These are phyloP conservation scores for Pygoscelis antarcticus DNA, from an alignment of 2,113 vertebrate genomes.

Conservation along the genomic window DNA sequence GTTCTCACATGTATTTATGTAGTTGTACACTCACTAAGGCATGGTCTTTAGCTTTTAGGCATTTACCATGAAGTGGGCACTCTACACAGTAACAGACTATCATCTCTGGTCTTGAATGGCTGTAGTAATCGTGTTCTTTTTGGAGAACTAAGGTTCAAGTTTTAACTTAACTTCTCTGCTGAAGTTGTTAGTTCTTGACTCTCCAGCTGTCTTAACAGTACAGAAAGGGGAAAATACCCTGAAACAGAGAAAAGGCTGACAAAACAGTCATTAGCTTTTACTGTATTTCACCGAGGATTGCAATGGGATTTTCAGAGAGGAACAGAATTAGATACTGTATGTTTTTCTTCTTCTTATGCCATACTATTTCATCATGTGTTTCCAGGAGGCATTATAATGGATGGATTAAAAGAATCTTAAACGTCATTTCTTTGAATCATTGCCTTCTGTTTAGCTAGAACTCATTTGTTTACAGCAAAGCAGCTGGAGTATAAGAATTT, in stretches of 20 bases:
- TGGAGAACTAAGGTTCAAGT: not conserved
- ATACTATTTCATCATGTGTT: not conserved
- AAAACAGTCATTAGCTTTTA: not conserved
- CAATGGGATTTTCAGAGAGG: not conserved
- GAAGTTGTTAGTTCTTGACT: not conserved
- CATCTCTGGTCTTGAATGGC: not conserved
- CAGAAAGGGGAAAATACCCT: not conserved
- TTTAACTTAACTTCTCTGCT: not conserved
- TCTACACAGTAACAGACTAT: not conserved
- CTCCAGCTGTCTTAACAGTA: not conserved
- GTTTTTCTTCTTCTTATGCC: not conserved
- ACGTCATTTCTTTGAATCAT: not conserved
- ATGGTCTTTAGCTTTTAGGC: not conserved
- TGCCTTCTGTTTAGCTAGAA: not conserved
- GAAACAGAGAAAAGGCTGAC: not conserved
- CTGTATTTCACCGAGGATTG: not conserved
- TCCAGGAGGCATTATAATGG: not conserved
- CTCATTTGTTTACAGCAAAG: not conserved
- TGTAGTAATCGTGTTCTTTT: not conserved
- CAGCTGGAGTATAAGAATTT: not conserved
- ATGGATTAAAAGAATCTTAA: not conserved
- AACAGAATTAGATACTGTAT: not conserved
- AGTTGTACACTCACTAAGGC: not conserved
- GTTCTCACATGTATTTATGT: not conserved
- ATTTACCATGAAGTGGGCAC: not conserved